Conservation (phyloP, 1,140 invertebrate species). For the Tenebrio molitor region DNA sequence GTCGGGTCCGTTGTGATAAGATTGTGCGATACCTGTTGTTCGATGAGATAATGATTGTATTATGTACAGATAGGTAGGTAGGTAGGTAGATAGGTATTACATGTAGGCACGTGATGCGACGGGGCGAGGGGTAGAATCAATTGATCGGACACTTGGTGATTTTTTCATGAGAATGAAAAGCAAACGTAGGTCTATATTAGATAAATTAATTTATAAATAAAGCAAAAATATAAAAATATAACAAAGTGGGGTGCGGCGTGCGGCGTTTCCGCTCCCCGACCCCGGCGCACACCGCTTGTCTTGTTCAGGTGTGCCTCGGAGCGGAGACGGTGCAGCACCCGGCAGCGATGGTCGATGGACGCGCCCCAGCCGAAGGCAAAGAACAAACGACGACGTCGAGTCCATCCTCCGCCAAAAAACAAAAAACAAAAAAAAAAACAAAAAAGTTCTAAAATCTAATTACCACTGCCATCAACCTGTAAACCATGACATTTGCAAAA, state of each 20-base stretch:
- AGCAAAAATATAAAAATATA: too few species aligned
- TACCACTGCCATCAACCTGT: slow-evolving; percentile 43
- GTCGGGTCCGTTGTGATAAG: slow-evolving; percentile 57
- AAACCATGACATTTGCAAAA: slow-evolving; percentile 41
- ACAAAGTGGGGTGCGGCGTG: slow-evolving; percentile 1
- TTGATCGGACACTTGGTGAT: slow-evolving; percentile 60
- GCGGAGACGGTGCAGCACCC: not conserved
- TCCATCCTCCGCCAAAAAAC: slow-evolving; percentile 25
- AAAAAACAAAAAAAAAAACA: not conserved
- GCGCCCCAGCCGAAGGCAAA: not conserved
- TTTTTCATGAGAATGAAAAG: slow-evolving; percentile 68
- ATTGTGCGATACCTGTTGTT: too few species aligned
- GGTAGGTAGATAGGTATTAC: slow-evolving; percentile 50
- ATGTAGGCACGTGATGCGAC: slow-evolving; percentile 38
- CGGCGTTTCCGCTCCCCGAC: slow-evolving; percentile 3
- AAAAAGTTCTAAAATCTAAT: slow-evolving; percentile 41
- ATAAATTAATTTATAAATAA: slow-evolving; percentile 63
- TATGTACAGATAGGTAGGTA: slow-evolving; percentile 48
- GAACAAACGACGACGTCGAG: slow-evolving; percentile 35
- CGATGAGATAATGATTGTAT: slow-evolving; percentile 20
- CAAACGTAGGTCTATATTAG: slow-evolving; percentile 69
- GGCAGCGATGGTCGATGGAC: slow-evolving; percentile 28
- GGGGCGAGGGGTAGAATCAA: slow-evolving; percentile 54
- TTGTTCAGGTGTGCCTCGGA: slow-evolving; percentile 24
- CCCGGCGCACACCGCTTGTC: slow-evolving; percentile 11